Evolutionary conservation across 1,140 invertebrate species (phyloP).

Genomic region (Apocrypta bakeri): DNA sequence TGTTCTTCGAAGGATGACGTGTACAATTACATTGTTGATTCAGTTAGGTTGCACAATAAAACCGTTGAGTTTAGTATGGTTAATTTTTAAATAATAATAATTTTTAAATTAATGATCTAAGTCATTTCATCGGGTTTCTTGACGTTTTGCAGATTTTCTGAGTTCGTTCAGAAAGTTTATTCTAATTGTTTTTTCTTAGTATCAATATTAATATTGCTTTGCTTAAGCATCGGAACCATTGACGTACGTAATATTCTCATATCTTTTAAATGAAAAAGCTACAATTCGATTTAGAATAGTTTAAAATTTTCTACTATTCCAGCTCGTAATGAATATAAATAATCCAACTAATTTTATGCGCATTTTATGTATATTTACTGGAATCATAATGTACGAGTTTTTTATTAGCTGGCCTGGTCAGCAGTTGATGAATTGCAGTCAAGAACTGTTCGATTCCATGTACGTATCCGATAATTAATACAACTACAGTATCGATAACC

Average conservation of each 20-base stretch:
- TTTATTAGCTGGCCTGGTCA: constrained; percentile 15
- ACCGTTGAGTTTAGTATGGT: constrained; percentile 25
- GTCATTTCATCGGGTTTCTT: neutral
- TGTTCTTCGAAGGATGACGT: neutral
- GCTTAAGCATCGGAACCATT: neutral
- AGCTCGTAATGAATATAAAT: neutral
- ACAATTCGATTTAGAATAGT: neutral
- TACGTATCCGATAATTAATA: neutral
- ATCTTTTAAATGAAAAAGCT: neutral
- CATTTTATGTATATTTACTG: neutral
- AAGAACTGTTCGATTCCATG: neutral
- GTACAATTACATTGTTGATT: neutral
- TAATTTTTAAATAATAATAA: neutral
- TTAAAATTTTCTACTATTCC: neutral
- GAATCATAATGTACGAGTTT: neutral
- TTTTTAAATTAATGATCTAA: neutral
- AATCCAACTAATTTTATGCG: neutral
- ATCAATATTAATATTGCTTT: neutral
- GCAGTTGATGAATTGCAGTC: constrained; percentile 7
- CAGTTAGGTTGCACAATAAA: constrained; percentile 30
- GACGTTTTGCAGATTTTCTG: neutral
- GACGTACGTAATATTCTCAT: constrained; percentile 3
- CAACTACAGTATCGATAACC: neutral
- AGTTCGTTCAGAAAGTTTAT: neutral
- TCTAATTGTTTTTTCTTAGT: neutral